Conservation (phyloP, 2,797 vertebrate genomes). For the Valencia hispanica region DNA sequence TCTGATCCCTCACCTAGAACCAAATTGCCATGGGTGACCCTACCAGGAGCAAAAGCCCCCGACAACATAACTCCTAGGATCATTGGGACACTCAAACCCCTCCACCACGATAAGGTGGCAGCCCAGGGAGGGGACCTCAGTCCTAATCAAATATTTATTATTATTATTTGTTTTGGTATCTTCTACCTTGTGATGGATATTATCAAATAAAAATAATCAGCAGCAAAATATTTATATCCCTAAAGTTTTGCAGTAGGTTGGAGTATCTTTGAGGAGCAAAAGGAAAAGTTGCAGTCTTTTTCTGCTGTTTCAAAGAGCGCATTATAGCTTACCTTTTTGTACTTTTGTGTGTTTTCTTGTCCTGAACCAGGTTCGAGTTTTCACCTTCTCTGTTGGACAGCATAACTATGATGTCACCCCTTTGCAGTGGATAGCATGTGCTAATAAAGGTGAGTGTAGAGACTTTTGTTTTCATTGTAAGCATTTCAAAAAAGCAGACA, state of each 20-base stretch:
- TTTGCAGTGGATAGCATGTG: slow-evolving; percentile 97
- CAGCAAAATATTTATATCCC: slow-evolving; percentile 49
- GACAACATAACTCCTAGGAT: too few relatives aligned
- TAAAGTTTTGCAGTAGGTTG: not conserved
- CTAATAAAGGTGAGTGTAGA: slow-evolving; percentile 91
- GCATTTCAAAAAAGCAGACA: not conserved
- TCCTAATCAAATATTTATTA: too few relatives aligned
- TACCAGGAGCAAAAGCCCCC: too few relatives aligned
- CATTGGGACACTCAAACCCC: too few relatives aligned
- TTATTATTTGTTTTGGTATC: not conserved
- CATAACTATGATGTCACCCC: slow-evolving; percentile 98
- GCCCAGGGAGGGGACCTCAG: too few relatives aligned
- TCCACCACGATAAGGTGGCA: too few relatives aligned
- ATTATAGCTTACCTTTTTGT: not conserved
- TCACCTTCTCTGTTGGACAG: slow-evolving; percentile 97
- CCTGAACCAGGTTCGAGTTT: slow-evolving; percentile 89
- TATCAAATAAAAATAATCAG: slow-evolving; percentile 56
- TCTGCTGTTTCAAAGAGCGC: not conserved
- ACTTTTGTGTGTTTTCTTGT: slow-evolving; percentile 20
- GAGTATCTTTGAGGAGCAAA: not conserved
- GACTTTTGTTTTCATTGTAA: not conserved
- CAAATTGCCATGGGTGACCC: too few relatives aligned
- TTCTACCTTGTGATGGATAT: slow-evolving; percentile 35
- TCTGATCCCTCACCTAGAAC: too few relatives aligned
- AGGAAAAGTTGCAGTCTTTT: not conserved